Base-by-base conservation (phyloP, 2,888 invertebrate genomes). In the Nineta flava region DNA sequence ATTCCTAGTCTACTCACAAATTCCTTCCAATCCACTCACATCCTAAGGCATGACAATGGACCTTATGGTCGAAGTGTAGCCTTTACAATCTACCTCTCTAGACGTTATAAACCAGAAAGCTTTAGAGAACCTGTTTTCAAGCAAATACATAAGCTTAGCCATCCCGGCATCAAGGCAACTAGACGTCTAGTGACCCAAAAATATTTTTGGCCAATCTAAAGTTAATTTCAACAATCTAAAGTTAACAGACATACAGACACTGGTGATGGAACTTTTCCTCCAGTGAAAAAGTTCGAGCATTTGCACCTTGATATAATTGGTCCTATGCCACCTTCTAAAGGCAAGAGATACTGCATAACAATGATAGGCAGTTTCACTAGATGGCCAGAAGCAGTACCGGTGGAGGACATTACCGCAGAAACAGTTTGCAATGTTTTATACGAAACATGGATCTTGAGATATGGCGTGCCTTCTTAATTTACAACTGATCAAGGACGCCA, bases 341-440 rank as follows among this genome's bases (percentile, higher is more conserved):
- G n/a, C n/a, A n/a, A n/a, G n/a, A n/a, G n/a, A n/a, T n/a, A n/a
- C n/a, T n/a, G n/a, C n/a, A n/a, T n/a, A n/a, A n/a, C n/a, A n/a
- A n/a, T n/a, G n/a, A n/a, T n/a, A n/a, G n/a, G n/a, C n/a, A n/a
- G n/a, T n/a, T 61, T 59, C 50, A 52, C 59, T 3, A 49, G 57
- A 6, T 63, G 60, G 60, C 59, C 60, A 5, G 58, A 59, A 31
- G 62, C 60, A 1, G 51, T 60, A 12, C 63, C 65, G 1, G 19
- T 65, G 2, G 45, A 45, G 19, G 54, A 65, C 51, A 59, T 60
- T n/a, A 54, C 56, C 10, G 60, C 61, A 1, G 55, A 57, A 32
- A 61, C 60, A 1, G 57, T 62, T 1, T 59, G 60, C 0, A 40
- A 48, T 1, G 56, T 56, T 0, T 58, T 65, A 32, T 54, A 55